phyloP scores from a whole-genome alignment of 2,797 vertebrate genomes.

The Sylvia borin region DNA sequence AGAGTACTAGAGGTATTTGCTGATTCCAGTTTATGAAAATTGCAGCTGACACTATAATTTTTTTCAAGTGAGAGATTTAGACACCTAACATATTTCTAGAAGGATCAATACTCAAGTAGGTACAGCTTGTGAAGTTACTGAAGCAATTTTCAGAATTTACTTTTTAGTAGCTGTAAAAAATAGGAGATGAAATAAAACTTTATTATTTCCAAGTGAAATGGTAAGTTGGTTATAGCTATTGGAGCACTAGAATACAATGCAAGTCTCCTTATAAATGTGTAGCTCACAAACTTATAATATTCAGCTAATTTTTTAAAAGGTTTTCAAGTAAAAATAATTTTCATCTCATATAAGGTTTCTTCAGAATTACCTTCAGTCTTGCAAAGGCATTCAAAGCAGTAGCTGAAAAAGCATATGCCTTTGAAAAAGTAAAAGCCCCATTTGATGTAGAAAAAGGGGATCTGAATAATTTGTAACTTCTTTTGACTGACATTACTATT shows the following conservation, averaged over 20 bases:
- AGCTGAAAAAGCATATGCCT: not conserved
- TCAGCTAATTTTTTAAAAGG: not conserved
- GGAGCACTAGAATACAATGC: not conserved
- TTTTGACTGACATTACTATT: slow-evolving; percentile 9
- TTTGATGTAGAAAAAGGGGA: not conserved
- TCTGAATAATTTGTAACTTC: slow-evolving; percentile 6
- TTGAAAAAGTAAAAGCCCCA: not conserved
- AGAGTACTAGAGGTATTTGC: not conserved
- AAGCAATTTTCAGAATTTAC: not conserved
- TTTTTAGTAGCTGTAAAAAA: not conserved
- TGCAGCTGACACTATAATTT: not conserved
- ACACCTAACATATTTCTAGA: not conserved
- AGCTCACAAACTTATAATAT: not conserved
- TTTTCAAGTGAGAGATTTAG: not conserved
- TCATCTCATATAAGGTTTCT: not conserved
- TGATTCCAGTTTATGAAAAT: not conserved
- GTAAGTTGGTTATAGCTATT: not conserved
- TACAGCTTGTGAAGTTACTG: not conserved
- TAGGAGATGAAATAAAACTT: not conserved
- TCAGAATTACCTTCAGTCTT: not conserved
- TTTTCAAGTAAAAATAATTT: not conserved
- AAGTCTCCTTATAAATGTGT: not conserved
- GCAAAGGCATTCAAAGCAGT: not conserved
- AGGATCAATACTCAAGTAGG: not conserved
- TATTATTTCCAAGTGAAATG: not conserved